Evolutionary conservation across 2,888 invertebrate genomes (phyloP), one percentile per base, ranked within the genome.

Genomic region (Phytoseiulus persimilis): DNA sequence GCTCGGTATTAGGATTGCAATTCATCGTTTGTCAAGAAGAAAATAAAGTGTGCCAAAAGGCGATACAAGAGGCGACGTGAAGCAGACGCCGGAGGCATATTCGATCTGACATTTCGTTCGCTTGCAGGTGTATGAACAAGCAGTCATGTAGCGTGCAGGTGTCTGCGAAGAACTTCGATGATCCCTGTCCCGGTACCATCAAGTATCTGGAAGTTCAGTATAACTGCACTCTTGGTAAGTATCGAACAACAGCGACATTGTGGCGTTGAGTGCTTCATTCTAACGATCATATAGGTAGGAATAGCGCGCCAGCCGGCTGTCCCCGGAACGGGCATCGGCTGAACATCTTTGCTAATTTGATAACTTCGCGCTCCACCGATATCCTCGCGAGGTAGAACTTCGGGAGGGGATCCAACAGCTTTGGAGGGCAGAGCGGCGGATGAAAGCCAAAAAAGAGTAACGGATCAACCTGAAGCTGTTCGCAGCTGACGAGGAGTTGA

Each of bases 171-270:
- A 87, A 87, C 31, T 87, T 87, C 33, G 87, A 87, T 87, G 87
- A 87, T 87, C 87, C 87, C 18, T 87, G 87, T 45, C 87, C 87
- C 33, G 87, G 87, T n/a, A 87, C 87, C 0, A 87, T 87, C 87
- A 87, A 87, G 32, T 87, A 87, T n/a, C 87, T 87, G 32, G 87
- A 87, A 87, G 87, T 87, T n/a, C 87, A 87, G 87, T 87, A 87
- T 33, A 87, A 87, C 87, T 87, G 87, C 33, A 87, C 87, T 31
- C 87, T 87, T n/a, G 87, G 87, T 87, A 33, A 87, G 87, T 87
- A 31, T 33, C 87, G 83, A n/a, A 31, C 39, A 3, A 39, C 9
- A 39, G 39, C 5, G 39, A 39, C 3, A 9, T 39, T 39, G 5
- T 39, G 3, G 39, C 39, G 39, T 39, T 39, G 39, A 3, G 39